Percentiles rank a stretch among this genome's conserved stretches.
Conservation (phyloP, 2,797 vertebrate species). For the Paratrypauchen microcephalus region DNA sequence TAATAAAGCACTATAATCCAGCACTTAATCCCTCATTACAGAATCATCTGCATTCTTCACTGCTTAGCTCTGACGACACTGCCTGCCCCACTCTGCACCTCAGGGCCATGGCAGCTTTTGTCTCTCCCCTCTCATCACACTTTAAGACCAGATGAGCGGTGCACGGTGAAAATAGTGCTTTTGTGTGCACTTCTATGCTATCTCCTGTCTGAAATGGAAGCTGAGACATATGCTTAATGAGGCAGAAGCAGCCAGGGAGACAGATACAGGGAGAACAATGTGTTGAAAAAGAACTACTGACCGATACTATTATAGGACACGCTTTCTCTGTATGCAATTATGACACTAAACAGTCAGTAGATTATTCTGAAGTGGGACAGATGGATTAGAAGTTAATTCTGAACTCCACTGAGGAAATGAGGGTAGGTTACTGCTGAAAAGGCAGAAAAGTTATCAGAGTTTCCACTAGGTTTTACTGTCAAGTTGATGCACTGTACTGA, state of each 20-base stretch:
- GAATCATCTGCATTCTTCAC: conserved; percentile 74
- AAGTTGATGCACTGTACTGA: background rate
- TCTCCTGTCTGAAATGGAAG: conserved; percentile 76
- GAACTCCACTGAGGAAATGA: conserved; percentile 30
- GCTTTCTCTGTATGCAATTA: conserved; percentile 53
- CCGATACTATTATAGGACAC: conserved; percentile 54
- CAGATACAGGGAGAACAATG: conserved; percentile 49
- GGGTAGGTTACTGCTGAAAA: conserved; percentile 43
- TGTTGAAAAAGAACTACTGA: conserved; percentile 33
- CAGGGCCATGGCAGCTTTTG: conserved; percentile 58
- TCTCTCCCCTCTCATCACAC: conserved; percentile 79
- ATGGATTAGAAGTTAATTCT: conserved; percentile 57
- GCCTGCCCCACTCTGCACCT: conserved; percentile 62
- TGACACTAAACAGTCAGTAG: conserved; percentile 49
- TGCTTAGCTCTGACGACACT: conserved; percentile 59
- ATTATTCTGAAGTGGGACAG: conserved; percentile 61
- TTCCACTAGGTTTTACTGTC: conserved; percentile 21
- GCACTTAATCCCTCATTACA: conserved; percentile 82
- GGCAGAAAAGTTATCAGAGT: conserved; percentile 44
- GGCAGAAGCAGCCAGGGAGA: conserved; percentile 54
- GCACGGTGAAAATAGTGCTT: conserved; percentile 72
- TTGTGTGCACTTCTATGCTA: conserved; percentile 73
- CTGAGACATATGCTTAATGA: conserved; percentile 84
- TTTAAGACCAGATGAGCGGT: conserved; percentile 69
- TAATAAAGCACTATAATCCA: conserved; percentile 83